Evolutionary conservation across 2,888 invertebrate genomes (phyloP).

Genomic region (Venusia cambrica): DNA sequence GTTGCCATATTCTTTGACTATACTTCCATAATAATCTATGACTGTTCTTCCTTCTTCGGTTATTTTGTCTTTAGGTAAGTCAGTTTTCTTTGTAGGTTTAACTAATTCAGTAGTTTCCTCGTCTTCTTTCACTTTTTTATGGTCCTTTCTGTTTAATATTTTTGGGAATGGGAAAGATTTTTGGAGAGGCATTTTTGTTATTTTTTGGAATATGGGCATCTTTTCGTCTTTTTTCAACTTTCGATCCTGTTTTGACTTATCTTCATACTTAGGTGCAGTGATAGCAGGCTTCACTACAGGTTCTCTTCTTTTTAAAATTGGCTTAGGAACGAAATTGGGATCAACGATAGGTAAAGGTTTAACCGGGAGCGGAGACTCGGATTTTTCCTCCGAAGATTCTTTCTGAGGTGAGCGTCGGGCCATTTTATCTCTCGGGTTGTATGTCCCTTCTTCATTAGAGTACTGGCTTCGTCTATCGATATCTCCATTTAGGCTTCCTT

Average conservation of each 20-base stretch:
- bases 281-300: constrained; percentile 36
- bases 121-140: constrained; percentile 42
- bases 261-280: constrained; percentile 33
- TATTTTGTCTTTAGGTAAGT: constrained; percentile 56
- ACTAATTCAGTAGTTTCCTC: constrained; percentile 30
- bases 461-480: constrained; percentile 49
- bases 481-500: constrained; percentile 63
- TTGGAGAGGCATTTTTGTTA: constrained; percentile 64
- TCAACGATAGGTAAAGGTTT: constrained; percentile 84
- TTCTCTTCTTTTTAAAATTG: constrained; percentile 86
- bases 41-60: constrained; percentile 85
- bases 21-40: constrained; percentile 90
- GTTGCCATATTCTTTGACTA: constrained; percentile 86
- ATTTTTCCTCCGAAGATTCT: constrained; percentile 51
- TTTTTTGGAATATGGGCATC: constrained; percentile 62
- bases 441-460: constrained; percentile 83
- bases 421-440: constrained; percentile 83
- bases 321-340: constrained; percentile 88
- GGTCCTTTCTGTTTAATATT: constrained; percentile 60
- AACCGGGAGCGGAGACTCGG: constrained; percentile 79
- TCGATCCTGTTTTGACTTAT: constrained; percentile 37
- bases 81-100: constrained; percentile 39
- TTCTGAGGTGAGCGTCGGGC: constrained; percentile 45
- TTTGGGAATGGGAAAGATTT: constrained; percentile 62
- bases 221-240: constrained; percentile 62